Conservation (phyloP, 1,140 invertebrate species). For the Hycleus cichorii region DNA sequence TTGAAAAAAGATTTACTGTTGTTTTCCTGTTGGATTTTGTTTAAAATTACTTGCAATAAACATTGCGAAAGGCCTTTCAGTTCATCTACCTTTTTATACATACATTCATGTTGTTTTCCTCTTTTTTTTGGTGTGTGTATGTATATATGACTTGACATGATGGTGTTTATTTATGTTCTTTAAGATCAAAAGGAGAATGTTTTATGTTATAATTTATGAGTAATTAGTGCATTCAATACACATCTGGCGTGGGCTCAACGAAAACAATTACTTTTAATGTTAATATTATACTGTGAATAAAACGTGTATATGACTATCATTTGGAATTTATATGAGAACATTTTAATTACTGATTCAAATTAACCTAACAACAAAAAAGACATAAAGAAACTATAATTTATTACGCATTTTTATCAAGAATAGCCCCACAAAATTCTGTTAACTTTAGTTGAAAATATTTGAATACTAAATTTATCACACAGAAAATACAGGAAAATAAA, state of each 20-base stretch:
- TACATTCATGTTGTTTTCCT: constrained; percentile 12
- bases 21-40: constrained; percentile 29
- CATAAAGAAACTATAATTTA: constrained; percentile 8
- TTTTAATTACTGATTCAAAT: constrained; percentile 11
- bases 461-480: too few relatives aligned
- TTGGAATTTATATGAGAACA: constrained; percentile 13
- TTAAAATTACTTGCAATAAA: constrained; percentile 26
- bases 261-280: constrained; percentile 35
- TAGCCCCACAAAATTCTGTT: too few relatives aligned
- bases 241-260: constrained; percentile 19
- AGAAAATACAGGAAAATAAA: too few relatives aligned
- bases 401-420: not conserved
- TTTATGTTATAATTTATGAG: constrained; percentile 32
- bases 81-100: constrained; percentile 31
- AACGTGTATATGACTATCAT: constrained; percentile 12
- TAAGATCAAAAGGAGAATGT: constrained; percentile 34
- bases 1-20: constrained; percentile 22
- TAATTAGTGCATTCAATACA: constrained; percentile 21
- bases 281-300: constrained; percentile 9
- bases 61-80: constrained; percentile 26
- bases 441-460: too few relatives aligned
- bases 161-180: constrained; percentile 34
- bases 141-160: constrained; percentile 19
- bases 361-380: too few relatives aligned
- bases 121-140: constrained; percentile 9